Conservation (phyloP, 2,888 invertebrate species). For the Dasysyrphus albostriatus region DNA sequence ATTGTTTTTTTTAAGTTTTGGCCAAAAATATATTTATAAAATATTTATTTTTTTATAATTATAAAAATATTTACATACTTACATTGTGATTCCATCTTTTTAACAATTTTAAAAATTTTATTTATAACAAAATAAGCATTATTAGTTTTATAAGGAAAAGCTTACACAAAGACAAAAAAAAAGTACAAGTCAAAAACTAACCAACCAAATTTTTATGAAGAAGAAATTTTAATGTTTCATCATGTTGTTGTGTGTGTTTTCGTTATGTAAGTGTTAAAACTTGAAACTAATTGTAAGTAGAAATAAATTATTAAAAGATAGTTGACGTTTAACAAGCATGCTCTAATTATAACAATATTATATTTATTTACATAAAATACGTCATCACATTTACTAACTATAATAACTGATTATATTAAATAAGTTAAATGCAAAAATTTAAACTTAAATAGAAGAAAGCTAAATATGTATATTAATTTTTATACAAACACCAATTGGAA, state of each 20-base stretch:
- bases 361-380: slow-evolving; percentile 59
- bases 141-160: neutral
- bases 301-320: slow-evolving; percentile 21
- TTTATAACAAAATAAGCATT: slow-evolving; percentile 5
- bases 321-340: slow-evolving; percentile 69
- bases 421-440: slow-evolving; percentile 59
- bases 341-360: slow-evolving; percentile 61
- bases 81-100: neutral
- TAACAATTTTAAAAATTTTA: neutral
- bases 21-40: too few relatives aligned
- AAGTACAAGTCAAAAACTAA: slow-evolving; percentile 52
- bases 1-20: too few relatives aligned
- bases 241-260: slow-evolving; percentile 33
- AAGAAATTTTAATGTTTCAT: slow-evolving; percentile 52
- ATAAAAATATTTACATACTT: neutral
- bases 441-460: neutral
- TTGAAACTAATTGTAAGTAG: slow-evolving; percentile 20
- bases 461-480: slow-evolving; percentile 19
- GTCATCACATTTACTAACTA: slow-evolving; percentile 54
- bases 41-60: too few relatives aligned
- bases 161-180: slow-evolving; percentile 23
- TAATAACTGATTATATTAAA: slow-evolving; percentile 23
- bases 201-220: slow-evolving; percentile 65
- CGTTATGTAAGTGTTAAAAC: slow-evolving; percentile 45
- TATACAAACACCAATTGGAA: slow-evolving; percentile 66